These are phyloP conservation scores for Tyrophagus putrescentiae DNA, from an alignment of 1,140 invertebrate genomes.

Conservation along the genomic window DNA sequence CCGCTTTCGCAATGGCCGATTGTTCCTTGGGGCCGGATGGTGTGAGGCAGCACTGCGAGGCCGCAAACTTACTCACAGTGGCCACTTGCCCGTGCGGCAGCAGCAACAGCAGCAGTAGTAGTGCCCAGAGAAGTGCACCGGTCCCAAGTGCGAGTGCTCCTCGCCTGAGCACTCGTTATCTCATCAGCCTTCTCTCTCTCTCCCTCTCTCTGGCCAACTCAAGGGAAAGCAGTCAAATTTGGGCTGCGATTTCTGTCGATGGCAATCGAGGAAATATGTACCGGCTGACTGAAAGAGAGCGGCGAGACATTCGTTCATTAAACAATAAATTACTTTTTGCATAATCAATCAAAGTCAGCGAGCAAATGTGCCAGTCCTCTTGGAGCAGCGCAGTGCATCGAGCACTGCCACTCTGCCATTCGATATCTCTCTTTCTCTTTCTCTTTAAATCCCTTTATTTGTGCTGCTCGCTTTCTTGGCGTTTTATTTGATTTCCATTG, in stretches of 20 bases:
- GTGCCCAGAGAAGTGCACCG: no score
- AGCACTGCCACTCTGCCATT: not conserved
- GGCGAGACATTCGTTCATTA: conserved; percentile 9
- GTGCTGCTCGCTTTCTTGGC: not conserved
- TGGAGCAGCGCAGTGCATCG: not conserved
- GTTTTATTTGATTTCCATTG: conserved; percentile 7
- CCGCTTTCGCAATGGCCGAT: no score
- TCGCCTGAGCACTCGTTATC: not conserved
- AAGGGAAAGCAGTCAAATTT: not conserved
- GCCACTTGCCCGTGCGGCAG: no score
- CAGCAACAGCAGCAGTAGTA: no score
- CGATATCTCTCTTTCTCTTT: conserved; percentile 9
- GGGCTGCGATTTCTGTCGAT: not conserved
- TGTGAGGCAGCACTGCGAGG: no score
- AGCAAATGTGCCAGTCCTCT: conserved; percentile 1
- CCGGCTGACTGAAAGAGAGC: not conserved
- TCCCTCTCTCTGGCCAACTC: not conserved
- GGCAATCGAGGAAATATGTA: not conserved
- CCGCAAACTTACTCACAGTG: no score
- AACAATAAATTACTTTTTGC: conserved; percentile 23
- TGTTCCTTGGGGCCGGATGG: conserved; percentile 4
- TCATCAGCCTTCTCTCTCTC: not conserved
- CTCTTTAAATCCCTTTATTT: conserved; percentile 11
- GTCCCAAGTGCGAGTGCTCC: not conserved
- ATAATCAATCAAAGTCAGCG: conserved; percentile 22